Evolutionary conservation across 2,888 invertebrate species (phyloP), one percentile per base, ranked within the genome.

Genomic region (Ommatoiulus sabulosus): DNA sequence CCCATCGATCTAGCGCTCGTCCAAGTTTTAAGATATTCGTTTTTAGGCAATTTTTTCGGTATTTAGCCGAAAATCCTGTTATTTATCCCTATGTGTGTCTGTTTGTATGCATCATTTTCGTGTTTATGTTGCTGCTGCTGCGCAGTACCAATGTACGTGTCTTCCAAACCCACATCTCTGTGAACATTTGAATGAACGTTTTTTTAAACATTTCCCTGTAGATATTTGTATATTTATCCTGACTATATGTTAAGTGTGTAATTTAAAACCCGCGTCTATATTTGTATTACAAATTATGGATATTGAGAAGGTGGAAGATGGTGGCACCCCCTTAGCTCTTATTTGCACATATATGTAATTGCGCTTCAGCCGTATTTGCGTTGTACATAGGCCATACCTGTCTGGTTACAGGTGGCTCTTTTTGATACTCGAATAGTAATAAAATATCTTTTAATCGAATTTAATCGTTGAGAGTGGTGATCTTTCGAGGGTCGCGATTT

Each of bases 341-440:
- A 80, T 80, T 80, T 80, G 80, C 35, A 43, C 35, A 10, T 12
- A 80, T 12, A 35, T 24, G 80, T 43, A 10, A 80, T 43, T 80
- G 80, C 35, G 15, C 80, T 35, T 80, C n/a, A 8, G 35, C 10
- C 10, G 35, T 4, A 15, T 7, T 15, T 35, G 12, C 35, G 80
- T 80, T 80, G 80, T 80, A 80, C 12, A 80, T 80, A 80, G 7
- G 80, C 35, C 80, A 10, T 72, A 43, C 80, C 80, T 80, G 80
- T 80, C 80, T 80, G 80, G 80, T 80, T 80, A 80, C 80, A 80
- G 80, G 80, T 43, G 12, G 35, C 35, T 80, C 63, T 24, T 80
- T 80, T 80, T 80, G 35, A 80, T 80, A 80, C 80, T 12, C 24
- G 15, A 80, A 72, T 24, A 80, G 35, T 12, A 80, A 80, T 72